These are phyloP conservation scores for Synanthedon vespiformis DNA, from an alignment of 2,888 invertebrate genomes.

Conservation along the genomic window DNA sequence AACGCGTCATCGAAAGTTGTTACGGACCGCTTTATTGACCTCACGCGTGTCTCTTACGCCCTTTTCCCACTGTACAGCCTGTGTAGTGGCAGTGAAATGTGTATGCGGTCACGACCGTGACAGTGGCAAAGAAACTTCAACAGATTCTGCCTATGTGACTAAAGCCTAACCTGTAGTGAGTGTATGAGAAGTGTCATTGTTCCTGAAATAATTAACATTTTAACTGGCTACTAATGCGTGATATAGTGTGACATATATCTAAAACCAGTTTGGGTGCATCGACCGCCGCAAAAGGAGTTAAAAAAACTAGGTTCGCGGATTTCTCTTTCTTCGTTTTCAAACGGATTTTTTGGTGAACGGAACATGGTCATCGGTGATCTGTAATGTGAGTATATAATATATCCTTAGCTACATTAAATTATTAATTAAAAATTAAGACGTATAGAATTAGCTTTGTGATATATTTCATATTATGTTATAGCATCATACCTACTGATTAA, in stretches of 20 bases:
- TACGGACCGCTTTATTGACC: constrained; percentile 6
- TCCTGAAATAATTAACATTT: neutral
- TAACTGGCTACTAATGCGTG: neutral
- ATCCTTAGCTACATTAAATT: neutral
- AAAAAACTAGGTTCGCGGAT: constrained; percentile 12
- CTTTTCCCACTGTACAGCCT: constrained; percentile 13
- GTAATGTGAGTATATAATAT: constrained; percentile 7
- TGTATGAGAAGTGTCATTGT: neutral
- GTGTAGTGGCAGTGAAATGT: constrained; percentile 13
- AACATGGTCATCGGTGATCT: constrained; percentile 7
- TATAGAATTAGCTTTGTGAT: too few relatives aligned
- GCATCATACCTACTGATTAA: too few relatives aligned
- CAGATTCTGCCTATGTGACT: constrained; percentile 7
- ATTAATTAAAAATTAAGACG: neutral
- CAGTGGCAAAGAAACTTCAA: constrained; percentile 23
- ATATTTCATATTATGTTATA: too few relatives aligned
- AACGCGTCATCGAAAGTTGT: constrained; percentile 16
- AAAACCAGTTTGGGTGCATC: constrained; percentile 16
- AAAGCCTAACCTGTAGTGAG: neutral
- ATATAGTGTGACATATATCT: constrained; percentile 8
- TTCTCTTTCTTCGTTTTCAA: constrained; percentile 12
- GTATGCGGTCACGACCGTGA: constrained; percentile 17
- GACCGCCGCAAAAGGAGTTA: constrained; percentile 15
- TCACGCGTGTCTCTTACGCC: constrained; percentile 12
- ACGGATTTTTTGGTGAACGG: constrained; percentile 13